Conservation (phyloP, 2,888 invertebrate genomes). For the Acanthosepion esculentum region DNA sequence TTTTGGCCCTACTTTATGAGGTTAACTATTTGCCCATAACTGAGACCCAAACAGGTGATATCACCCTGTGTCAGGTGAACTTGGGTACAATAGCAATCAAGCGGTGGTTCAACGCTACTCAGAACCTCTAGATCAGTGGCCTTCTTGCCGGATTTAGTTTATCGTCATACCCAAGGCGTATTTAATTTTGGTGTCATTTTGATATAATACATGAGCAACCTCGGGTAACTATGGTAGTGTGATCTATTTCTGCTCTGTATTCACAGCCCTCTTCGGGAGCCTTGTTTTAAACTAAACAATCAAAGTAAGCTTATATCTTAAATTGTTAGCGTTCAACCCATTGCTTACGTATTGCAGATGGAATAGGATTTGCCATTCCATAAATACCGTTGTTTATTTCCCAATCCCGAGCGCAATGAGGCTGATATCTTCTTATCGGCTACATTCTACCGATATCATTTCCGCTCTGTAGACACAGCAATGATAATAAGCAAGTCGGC, state of each 20-base stretch:
- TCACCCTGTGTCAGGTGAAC: too few species aligned
- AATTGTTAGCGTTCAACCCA: not conserved
- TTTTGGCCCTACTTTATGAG: too few species aligned
- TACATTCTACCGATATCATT: not conserved
- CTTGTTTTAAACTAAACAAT: not conserved
- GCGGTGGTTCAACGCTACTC: too few species aligned
- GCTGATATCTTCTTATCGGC: not conserved
- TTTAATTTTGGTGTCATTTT: too few species aligned
- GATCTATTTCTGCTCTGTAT: not conserved
- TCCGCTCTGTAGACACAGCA: not conserved
- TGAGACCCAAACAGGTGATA: too few species aligned
- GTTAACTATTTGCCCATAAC: too few species aligned
- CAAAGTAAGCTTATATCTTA: not conserved
- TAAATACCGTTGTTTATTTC: conserved; percentile 22
- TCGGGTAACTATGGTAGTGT: too few species aligned
- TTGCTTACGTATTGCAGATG: not conserved
- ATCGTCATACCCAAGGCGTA: too few species aligned
- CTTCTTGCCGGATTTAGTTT: too few species aligned
- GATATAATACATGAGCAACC: too few species aligned
- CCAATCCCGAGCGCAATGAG: not conserved
- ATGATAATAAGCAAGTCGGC: not conserved
- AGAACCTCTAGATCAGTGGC: too few species aligned
- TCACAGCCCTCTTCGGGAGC: not conserved
- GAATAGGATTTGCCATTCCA: not conserved
- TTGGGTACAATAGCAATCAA: too few species aligned